These are phyloP conservation scores for Dromiciops gliroides DNA, from an alignment of 2,113 vertebrate genomes.

Conservation along the genomic window DNA sequence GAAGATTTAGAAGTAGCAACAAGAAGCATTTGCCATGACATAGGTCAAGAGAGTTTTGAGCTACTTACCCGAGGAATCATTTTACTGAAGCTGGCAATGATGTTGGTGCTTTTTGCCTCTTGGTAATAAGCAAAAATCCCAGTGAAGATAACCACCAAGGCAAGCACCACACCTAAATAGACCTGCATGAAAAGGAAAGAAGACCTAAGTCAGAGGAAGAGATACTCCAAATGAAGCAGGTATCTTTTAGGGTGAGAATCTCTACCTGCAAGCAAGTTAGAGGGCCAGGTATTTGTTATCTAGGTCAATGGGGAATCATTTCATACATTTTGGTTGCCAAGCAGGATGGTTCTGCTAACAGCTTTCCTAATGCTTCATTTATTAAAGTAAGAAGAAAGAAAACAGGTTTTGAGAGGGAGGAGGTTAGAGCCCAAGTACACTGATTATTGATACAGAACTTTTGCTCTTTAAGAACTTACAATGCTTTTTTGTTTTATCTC, in stretches of 20 bases:
- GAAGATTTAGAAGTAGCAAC: not conserved
- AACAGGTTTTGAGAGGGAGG: not conserved
- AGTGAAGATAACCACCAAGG: slow-evolving; percentile 85
- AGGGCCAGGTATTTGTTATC: not conserved
- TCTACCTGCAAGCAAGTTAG: not conserved
- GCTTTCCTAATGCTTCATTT: not conserved
- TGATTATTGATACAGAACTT: not conserved
- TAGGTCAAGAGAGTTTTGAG: not conserved
- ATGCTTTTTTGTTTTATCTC: not conserved
- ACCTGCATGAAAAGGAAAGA: slow-evolving; percentile 74
- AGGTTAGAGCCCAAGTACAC: not conserved
- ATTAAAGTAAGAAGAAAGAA: not conserved
- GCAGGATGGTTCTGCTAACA: not conserved
- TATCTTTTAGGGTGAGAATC: not conserved
- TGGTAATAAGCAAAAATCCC: slow-evolving; percentile 89
- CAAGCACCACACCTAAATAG: slow-evolving; percentile 86
- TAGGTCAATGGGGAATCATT: not conserved
- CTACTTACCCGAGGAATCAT: slow-evolving; percentile 89
- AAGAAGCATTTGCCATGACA: not conserved
- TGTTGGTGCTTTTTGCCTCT: slow-evolving; percentile 90
- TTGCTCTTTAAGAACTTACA: not conserved
- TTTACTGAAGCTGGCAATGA: slow-evolving; percentile 89
- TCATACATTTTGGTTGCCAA: not conserved
- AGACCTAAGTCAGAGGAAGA: slow-evolving; percentile 4
- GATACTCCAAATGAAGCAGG: not conserved